These are phyloP conservation scores for Coranthus polyacanthus DNA, from an alignment of 2,797 vertebrate species.

Conservation along the genomic window DNA sequence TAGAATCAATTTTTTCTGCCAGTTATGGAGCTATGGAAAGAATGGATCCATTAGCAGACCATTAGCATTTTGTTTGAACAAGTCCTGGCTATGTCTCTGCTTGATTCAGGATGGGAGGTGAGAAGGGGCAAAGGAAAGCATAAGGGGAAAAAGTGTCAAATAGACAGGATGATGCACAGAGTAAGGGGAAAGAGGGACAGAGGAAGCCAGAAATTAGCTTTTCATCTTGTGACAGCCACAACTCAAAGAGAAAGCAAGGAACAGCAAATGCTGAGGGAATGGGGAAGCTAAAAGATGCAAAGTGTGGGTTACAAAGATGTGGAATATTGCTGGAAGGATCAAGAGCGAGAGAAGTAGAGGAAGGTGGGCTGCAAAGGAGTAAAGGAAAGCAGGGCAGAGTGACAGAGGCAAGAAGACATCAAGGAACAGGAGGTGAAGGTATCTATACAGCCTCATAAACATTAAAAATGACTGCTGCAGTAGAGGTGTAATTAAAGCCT, in stretches of 20 bases:
- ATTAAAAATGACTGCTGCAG: conserved; percentile 51
- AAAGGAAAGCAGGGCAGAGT: conserved; percentile 37
- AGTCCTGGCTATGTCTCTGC: conserved; percentile 54
- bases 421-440: conserved; percentile 41
- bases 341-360: conserved; percentile 31
- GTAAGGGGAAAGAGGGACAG: conserved; percentile 31
- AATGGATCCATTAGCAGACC: conserved; percentile 66
- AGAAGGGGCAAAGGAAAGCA: conserved; percentile 42
- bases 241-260: conserved; percentile 63
- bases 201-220: conserved; percentile 55
- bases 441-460: conserved; percentile 29
- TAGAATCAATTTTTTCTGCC: conserved; percentile 42
- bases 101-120: conserved; percentile 57
- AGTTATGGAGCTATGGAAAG: conserved; percentile 45
- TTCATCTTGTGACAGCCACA: conserved; percentile 69
- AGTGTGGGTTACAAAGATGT: conserved; percentile 65
- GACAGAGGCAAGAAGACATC: conserved; percentile 39
- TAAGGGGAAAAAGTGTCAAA: conserved; percentile 55
- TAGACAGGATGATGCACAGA: conserved; percentile 51
- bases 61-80: conserved; percentile 76
- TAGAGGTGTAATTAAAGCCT: conserved; percentile 64
- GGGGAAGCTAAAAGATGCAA: conserved; percentile 63
- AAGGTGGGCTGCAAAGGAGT: conserved; percentile 46
- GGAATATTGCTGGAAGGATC: conserved; percentile 60
- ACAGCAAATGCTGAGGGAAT: conserved; percentile 49